Percentiles rank a stretch among this genome's conserved stretches.
Evolutionary conservation across 2,113 vertebrate genomes (phyloP).

Genomic region (Heterochromis multidens): DNA sequence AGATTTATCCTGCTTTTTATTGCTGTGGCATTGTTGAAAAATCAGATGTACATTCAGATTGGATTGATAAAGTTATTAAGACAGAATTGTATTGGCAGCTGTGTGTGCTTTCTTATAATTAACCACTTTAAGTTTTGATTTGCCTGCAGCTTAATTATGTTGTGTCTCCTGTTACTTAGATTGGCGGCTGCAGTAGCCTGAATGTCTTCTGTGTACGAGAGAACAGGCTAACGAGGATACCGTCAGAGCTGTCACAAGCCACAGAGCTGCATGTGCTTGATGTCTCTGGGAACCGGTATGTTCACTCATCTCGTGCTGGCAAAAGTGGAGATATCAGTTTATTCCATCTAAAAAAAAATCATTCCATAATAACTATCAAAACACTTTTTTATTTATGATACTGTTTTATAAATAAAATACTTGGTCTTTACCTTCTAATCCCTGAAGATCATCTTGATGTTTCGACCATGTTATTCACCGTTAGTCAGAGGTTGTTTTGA

Average conservation of each 20-base stretch:
- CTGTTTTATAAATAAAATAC: not conserved
- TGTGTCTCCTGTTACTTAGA: constrained; percentile 65
- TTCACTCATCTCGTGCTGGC: not conserved
- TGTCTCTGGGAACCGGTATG: constrained; percentile 93
- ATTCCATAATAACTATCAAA: not conserved
- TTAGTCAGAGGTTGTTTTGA: not conserved
- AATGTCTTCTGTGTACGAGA: constrained; percentile 94
- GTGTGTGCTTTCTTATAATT: not conserved
- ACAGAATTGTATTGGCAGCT: not conserved
- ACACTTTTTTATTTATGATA: not conserved
- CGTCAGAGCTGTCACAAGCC: constrained; percentile 90
- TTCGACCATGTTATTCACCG: not conserved
- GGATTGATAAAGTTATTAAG: not conserved
- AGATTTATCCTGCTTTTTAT: not conserved
- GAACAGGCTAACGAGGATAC: constrained; percentile 87
- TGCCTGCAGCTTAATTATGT: not conserved
- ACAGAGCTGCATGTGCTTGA: constrained; percentile 94
- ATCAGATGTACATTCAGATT: not conserved
- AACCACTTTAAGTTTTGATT: not conserved
- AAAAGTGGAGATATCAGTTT: not conserved
- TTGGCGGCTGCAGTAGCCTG: constrained; percentile 91
- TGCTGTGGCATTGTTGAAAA: not conserved
- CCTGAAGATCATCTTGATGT: not conserved
- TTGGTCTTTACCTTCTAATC: not conserved
- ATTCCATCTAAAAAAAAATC: not conserved